phyloP scores from a whole-genome alignment of 2,797 vertebrate genomes.

The Chanos chanos region DNA sequence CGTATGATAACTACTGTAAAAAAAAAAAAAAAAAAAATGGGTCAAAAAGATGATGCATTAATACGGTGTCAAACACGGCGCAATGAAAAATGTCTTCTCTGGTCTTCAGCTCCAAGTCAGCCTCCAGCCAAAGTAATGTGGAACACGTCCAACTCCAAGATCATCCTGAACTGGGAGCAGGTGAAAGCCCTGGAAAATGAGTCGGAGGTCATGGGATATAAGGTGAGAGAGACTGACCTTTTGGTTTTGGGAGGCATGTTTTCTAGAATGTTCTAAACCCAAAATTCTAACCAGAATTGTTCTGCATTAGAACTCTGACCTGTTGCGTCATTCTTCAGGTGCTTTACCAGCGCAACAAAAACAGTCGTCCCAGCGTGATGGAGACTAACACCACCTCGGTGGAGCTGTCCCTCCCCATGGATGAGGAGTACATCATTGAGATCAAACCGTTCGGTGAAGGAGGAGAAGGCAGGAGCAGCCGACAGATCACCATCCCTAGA shows the following conservation, averaged over 20 bases:
- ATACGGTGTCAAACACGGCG: too few relatives aligned
- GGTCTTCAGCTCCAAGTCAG: slow-evolving; percentile 84
- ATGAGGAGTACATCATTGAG: slow-evolving; percentile 93
- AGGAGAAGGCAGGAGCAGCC: slow-evolving; percentile 91
- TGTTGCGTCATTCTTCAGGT: slow-evolving; percentile 68
- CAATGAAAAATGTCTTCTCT: too few relatives aligned
- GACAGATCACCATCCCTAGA: slow-evolving; percentile 92
- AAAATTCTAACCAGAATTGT: background rate
- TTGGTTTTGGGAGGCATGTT: background rate
- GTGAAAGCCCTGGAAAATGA: slow-evolving; percentile 96
- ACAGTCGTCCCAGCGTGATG: slow-evolving; percentile 84
- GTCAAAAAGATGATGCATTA: too few relatives aligned
- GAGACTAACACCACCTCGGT: slow-evolving; percentile 94
- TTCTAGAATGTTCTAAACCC: slow-evolving; percentile 18
- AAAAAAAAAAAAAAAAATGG: too few relatives aligned
- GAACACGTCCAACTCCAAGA: slow-evolving; percentile 95
- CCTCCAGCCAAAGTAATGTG: slow-evolving; percentile 92
- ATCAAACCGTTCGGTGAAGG: slow-evolving; percentile 94
- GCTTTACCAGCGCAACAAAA: slow-evolving; percentile 86
- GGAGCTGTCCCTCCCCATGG: slow-evolving; percentile 86
- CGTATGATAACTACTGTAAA: too few relatives aligned
- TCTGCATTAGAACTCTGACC: background rate
- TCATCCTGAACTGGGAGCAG: slow-evolving; percentile 96
- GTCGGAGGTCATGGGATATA: slow-evolving; percentile 97
- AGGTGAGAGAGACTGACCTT: slow-evolving; percentile 80